Conservation (phyloP, 2,113 vertebrate genomes). For the Actenoides hombroni region DNA sequence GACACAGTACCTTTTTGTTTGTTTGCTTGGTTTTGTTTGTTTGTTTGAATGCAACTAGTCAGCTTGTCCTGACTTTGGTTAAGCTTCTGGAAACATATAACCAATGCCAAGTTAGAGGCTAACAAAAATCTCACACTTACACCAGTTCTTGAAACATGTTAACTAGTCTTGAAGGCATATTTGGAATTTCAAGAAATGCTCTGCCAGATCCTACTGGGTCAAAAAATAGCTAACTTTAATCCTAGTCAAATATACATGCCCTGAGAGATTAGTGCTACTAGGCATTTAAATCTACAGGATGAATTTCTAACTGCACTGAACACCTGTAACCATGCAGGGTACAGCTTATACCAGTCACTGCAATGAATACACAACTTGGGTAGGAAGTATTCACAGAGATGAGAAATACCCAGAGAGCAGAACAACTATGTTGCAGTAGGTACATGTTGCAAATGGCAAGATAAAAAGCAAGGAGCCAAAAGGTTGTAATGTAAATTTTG, state of each 20-base stretch:
- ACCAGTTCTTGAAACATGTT: background rate
- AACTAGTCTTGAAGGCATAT: background rate
- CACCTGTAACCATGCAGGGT: background rate
- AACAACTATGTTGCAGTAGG: background rate
- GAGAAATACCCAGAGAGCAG: background rate
- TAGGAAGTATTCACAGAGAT: background rate
- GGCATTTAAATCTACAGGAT: background rate
- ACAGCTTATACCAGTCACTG: background rate
- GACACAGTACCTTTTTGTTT: background rate
- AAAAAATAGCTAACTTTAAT: constrained; percentile 12
- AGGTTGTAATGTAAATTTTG: background rate
- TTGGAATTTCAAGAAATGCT: background rate
- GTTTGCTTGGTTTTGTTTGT: no score
- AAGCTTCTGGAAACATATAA: background rate
- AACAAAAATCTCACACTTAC: background rate
- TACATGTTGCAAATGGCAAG: background rate
- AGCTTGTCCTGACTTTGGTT: background rate
- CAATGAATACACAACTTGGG: background rate
- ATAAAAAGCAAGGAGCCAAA: background rate
- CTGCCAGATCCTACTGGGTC: background rate
- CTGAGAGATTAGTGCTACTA: background rate
- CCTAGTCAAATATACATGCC: background rate
- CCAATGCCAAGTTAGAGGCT: background rate
- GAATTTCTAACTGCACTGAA: background rate
- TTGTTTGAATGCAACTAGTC: background rate